phyloP scores from a whole-genome alignment of 2,888 invertebrate species.

The Drosophila anomalata region DNA sequence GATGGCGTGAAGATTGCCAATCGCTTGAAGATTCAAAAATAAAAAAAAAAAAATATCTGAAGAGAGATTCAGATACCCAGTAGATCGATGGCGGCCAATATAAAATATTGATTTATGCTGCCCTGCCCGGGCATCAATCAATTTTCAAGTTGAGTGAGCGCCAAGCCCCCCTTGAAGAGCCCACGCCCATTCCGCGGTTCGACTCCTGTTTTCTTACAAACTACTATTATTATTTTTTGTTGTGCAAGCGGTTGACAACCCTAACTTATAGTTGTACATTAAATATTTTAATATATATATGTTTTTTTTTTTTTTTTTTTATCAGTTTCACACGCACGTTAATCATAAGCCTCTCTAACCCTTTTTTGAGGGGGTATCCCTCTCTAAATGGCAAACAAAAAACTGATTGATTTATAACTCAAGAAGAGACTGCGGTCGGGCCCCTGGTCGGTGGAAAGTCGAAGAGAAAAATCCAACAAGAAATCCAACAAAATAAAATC shows the following conservation, averaged over 20 bases:
- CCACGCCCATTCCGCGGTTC: constrained; percentile 26
- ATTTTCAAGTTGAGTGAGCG: constrained; percentile 61
- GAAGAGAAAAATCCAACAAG: constrained; percentile 2
- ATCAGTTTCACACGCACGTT: constrained; percentile 63
- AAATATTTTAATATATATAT: background rate
- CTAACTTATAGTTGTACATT: background rate
- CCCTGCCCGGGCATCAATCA: constrained; percentile 65
- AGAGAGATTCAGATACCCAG: constrained; percentile 3
- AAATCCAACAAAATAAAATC: constrained; percentile 43
- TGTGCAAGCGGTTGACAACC: constrained; percentile 46
- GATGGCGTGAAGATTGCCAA: constrained; percentile 49
- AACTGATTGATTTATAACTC: constrained; percentile 81
- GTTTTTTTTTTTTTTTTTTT: background rate
- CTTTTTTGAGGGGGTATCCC: constrained; percentile 19
- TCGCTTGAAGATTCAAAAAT: constrained; percentile 11
- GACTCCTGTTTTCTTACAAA: background rate
- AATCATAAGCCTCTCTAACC: constrained; percentile 52
- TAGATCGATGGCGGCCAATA: constrained; percentile 40
- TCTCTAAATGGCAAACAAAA: constrained; percentile 67
- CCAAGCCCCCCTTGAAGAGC: constrained; percentile 40
- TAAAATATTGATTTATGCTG: constrained; percentile 63
- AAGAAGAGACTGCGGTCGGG: constrained; percentile 43
- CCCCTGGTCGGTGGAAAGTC: constrained; percentile 8
- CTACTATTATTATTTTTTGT: background rate
- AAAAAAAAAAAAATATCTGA: background rate